phyloP scores from a whole-genome alignment of 2,888 invertebrate species.

The Vanessa cardui region DNA sequence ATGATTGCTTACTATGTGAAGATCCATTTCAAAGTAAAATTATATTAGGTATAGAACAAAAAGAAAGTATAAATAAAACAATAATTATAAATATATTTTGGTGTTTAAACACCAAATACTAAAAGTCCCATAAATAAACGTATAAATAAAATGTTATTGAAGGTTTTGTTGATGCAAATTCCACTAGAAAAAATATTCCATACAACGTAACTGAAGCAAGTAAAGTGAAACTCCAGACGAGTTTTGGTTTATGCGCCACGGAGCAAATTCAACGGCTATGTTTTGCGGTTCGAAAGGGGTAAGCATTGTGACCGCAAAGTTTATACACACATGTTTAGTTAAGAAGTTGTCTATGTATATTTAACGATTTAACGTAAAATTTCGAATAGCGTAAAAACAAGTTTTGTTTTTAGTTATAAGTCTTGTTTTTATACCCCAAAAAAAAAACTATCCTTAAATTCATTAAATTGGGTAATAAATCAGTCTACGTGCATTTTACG shows the following conservation, averaged over 20 bases:
- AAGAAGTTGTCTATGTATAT: constrained; percentile 18
- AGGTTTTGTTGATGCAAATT: constrained; percentile 16
- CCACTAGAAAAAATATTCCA: constrained; percentile 11
- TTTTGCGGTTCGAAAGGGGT: constrained; percentile 31
- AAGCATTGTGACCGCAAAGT: constrained; percentile 31
- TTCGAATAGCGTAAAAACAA: not conserved
- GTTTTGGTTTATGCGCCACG: constrained; percentile 34
- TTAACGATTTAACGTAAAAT: not conserved
- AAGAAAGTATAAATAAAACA: too few species aligned
- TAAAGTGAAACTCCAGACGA: constrained; percentile 28
- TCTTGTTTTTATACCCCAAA: not conserved
- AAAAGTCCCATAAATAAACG: too few species aligned
- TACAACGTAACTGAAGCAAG: constrained; percentile 21
- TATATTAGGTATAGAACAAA: too few species aligned
- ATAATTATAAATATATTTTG: too few species aligned
- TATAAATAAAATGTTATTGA: constrained; percentile 6
- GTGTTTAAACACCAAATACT: too few species aligned
- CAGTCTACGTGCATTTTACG: too few species aligned
- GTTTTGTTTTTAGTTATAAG: not conserved
- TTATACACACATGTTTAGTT: constrained; percentile 23
- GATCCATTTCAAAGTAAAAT: too few species aligned
- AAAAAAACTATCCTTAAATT: not conserved
- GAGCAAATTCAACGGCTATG: constrained; percentile 35
- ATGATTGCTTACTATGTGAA: too few species aligned
- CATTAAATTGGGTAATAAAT: too few species aligned